These are phyloP conservation scores for Scolopax bukidnonensis DNA, from an alignment of 2,797 vertebrate species.

Conservation along the genomic window DNA sequence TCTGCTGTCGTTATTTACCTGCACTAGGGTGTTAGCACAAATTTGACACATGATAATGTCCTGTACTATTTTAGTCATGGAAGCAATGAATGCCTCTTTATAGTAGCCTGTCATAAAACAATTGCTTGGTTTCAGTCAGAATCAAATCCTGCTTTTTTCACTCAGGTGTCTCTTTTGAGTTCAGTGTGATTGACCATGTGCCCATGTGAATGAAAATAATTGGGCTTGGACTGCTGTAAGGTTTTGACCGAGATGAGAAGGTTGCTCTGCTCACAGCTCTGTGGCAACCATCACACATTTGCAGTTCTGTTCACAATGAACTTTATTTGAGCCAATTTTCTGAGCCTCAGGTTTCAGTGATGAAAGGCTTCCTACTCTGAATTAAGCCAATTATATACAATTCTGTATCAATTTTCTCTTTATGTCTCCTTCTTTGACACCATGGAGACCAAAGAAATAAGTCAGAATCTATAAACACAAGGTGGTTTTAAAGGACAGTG, in stretches of 20 bases:
- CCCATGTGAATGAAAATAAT: not conserved
- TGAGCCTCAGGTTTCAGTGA: not conserved
- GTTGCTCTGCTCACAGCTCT: not conserved
- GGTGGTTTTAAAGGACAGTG: not conserved
- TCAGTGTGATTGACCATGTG: not conserved
- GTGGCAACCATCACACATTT: not conserved
- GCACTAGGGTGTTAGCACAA: not conserved
- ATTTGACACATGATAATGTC: not conserved
- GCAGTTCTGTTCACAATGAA: not conserved
- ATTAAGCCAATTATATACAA: not conserved
- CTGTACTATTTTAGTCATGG: not conserved
- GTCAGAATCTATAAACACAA: not conserved
- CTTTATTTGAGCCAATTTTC: not conserved
- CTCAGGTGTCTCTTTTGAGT: not conserved
- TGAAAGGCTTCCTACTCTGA: not conserved
- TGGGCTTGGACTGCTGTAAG: not conserved
- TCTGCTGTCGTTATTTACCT: not conserved
- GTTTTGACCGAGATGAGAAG: not conserved
- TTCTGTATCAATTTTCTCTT: not conserved
- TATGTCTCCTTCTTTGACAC: not conserved
- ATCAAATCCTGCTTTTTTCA: not conserved
- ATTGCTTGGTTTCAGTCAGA: not conserved
- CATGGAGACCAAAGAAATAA: not conserved
- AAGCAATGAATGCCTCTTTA: not conserved
- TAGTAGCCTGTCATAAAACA: not conserved